These are phyloP conservation scores for Micrasema minimum DNA, from an alignment of 1,140 invertebrate genomes.

Conservation along the genomic window DNA sequence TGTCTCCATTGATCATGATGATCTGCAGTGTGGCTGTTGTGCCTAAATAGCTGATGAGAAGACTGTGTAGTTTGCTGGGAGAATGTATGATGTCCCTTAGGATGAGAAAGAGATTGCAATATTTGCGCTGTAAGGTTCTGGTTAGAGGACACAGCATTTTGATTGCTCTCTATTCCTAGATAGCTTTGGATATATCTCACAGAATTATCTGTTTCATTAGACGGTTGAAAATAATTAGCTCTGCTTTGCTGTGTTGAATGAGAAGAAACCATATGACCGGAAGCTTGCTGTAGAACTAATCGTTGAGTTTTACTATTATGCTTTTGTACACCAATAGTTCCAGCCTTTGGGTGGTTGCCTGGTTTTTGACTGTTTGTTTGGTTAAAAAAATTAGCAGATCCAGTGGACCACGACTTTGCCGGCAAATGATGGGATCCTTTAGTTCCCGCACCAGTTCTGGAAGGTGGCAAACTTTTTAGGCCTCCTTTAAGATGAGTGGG, in stretches of 20 bases:
- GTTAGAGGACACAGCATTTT: slow-evolving; percentile 60
- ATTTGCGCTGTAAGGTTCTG: slow-evolving; percentile 65
- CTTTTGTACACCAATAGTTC: slow-evolving; percentile 37
- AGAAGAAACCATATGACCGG: slow-evolving; percentile 61
- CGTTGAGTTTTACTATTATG: slow-evolving; percentile 43
- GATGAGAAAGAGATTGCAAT: slow-evolving; percentile 63
- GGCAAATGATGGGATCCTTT: slow-evolving; percentile 25
- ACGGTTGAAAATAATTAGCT: slow-evolving; percentile 62
- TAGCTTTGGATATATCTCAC: slow-evolving; percentile 64
- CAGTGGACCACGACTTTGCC: slow-evolving; percentile 33
- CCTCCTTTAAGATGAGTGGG: slow-evolving; percentile 34
- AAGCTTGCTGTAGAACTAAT: slow-evolving; percentile 62
- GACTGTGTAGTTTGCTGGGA: not conserved
- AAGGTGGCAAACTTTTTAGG: slow-evolving; percentile 32
- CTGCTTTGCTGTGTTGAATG: slow-evolving; percentile 59
- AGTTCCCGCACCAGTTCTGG: slow-evolving; percentile 33
- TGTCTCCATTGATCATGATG: slow-evolving; percentile 35
- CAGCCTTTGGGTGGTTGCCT: slow-evolving; percentile 32
- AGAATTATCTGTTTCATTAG: slow-evolving; percentile 55
- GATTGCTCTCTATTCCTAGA: slow-evolving; percentile 57
- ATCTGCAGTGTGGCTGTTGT: not conserved
- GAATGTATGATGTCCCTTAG: slow-evolving; percentile 55
- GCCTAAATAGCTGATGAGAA: not conserved
- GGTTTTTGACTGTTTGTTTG: slow-evolving; percentile 33
- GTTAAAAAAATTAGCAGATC: not conserved